Base-by-base conservation (phyloP, 2,888 invertebrate genomes). In the Coecobrya sp. region DNA sequence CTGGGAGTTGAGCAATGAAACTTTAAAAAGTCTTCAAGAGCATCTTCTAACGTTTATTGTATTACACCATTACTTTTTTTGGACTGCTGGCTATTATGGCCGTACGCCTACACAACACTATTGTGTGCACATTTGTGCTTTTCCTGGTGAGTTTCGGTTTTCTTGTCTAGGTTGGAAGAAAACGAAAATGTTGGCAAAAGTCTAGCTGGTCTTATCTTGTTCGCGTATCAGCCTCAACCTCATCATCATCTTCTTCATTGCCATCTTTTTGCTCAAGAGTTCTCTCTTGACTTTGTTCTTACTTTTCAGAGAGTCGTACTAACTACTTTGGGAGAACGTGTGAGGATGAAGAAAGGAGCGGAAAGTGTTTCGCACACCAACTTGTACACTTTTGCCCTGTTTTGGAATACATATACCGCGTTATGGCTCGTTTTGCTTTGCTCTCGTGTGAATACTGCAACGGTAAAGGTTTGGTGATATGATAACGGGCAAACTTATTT, bases 401-500 rank as follows among this genome's bases (percentile, higher is more conserved):
- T 73, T 73, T 36, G 11, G 73, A 73, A 30, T 73, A 73, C 55
- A 30, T 45, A 2, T 42, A 42, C 42, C 49, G 1, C 10, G 10
- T 10, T 13, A 19, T 19, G n/a, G 7, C 55, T 19, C 19, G 55
- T 19, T 19, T 16, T 42, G n/a, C 11, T 19, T 7, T 16, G 16
- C 73, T 73, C n/a, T 73, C n/a, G 8, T 16, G 73, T 19, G 30
- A 36, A 16, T 73, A 8, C 73, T 36, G 36, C 30, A 22, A 10
- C 16, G 62, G 25, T 25, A 68, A 27, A 73, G 73, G 1, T 1
- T 36, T 79, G 10, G 25, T 73, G 36, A 25, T 49, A 55, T 59
- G 89, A 89, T 89, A 89, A 73, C 89, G 59, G 70, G n/a, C n/a
- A 84, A 84, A 84, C 81, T 89, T 89, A 89, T 89, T 89, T 89